phyloP scores from a whole-genome alignment of 2,888 invertebrate species.

The Agriopis marginaria region DNA sequence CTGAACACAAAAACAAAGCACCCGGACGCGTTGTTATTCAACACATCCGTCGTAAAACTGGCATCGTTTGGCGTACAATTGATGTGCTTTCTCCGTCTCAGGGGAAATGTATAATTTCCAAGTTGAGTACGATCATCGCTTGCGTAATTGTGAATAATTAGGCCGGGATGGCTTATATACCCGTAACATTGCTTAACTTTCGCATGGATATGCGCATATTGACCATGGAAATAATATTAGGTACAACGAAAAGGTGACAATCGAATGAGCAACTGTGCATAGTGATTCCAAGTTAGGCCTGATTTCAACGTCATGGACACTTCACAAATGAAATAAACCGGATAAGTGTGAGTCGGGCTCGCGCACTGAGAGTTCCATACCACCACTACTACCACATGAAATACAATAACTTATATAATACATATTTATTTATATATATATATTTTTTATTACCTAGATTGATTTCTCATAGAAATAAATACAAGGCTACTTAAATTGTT shows the following conservation, averaged over 20 bases:
- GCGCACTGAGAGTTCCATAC: no score
- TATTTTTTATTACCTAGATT: no score
- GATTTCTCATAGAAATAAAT: no score
- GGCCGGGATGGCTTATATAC: slow-evolving; percentile 20
- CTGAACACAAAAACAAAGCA: slow-evolving; percentile 5
- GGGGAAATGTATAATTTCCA: slow-evolving; percentile 40
- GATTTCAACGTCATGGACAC: no score
- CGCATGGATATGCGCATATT: background rate
- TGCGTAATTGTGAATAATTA: slow-evolving; percentile 39
- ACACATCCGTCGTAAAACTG: slow-evolving; percentile 24
- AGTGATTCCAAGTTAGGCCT: no score
- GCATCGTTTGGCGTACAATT: slow-evolving; percentile 41
- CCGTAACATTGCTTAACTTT: background rate
- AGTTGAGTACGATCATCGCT: slow-evolving; percentile 37
- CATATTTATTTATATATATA: no score
- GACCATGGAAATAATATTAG: background rate
- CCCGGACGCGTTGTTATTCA: slow-evolving; percentile 18
- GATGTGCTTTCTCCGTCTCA: slow-evolving; percentile 37
- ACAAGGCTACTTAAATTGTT: no score
- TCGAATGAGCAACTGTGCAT: no score
- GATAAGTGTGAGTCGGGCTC: no score
- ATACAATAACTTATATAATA: no score
- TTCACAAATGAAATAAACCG: no score
- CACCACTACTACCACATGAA: no score
- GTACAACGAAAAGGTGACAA: background rate